phyloP scores from a whole-genome alignment of 2,888 invertebrate genomes.

The Caenorhabditis uteleia region DNA sequence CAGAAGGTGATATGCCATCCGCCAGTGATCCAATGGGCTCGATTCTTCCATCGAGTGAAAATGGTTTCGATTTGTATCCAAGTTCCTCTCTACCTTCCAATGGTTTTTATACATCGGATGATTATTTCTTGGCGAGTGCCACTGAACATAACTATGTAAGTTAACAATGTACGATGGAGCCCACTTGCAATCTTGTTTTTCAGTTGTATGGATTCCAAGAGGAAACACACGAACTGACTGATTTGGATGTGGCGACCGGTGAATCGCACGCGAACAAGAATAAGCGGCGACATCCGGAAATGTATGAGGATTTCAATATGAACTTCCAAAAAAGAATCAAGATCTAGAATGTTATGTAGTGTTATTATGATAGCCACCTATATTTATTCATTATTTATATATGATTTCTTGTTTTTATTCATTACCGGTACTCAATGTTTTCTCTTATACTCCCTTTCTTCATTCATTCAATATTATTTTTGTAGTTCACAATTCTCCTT shows the following conservation, averaged over 20 bases:
- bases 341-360: conserved; percentile 13
- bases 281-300: conserved; percentile 25
- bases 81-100: not conserved
- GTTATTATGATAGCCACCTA: not conserved
- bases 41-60: conserved; percentile 10
- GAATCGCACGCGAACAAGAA: conserved; percentile 28
- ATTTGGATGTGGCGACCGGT: conserved; percentile 32
- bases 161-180: too few relatives aligned
- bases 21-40: conserved; percentile 31
- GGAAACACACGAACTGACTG: conserved; percentile 33
- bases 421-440: too few relatives aligned
- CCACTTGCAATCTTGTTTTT: not conserved
- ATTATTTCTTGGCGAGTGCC: conserved; percentile 15
- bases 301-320: conserved; percentile 31
- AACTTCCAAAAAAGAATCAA: conserved; percentile 38
- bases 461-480: too few relatives aligned
- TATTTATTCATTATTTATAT: too few relatives aligned
- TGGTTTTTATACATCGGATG: conserved; percentile 7
- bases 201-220: not conserved
- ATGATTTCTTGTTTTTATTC: too few relatives aligned
- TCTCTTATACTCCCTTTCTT: too few relatives aligned
- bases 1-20: conserved; percentile 37
- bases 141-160: too few relatives aligned
- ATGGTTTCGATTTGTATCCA: not conserved
- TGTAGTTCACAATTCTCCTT: too few relatives aligned